Evolutionary conservation across 2,888 invertebrate genomes (phyloP), one percentile per base, ranked within the genome.

Genomic region (Brachyptera putata): DNA sequence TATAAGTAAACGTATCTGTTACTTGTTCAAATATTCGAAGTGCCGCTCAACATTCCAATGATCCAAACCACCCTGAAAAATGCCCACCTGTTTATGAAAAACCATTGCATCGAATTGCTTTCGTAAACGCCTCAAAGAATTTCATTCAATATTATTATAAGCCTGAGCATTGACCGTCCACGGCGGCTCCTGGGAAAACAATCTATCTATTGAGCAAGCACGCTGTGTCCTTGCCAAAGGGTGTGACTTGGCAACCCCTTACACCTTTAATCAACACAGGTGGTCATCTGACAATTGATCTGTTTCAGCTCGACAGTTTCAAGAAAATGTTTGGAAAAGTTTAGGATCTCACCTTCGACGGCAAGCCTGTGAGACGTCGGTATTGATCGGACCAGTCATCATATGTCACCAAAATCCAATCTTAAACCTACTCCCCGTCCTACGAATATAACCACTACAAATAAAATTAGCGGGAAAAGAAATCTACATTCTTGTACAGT

Each of bases 261-360:
- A 21, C 24, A 4, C 9, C 24, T 22, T 59, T n/a, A 13, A 39
- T 24, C 50, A 59, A 59, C 59, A 59, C 59, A 59, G 59, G 53
- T 59, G 59, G 36, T 39, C 21, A 11, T 16, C 2, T 34, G 4
- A 1, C 24, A 13, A 25, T 50, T 50, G 24, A 25, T 30, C 50
- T 50, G 50, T 18, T 30, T 11, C 37, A 39, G 36, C 24, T 37
- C 13, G 46, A 16, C 18, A 16, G 46, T 13, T n/a, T 16, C 46
- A 21, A 16, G 11, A 21, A 46, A 11, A 16, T 13, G 13, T 16
- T 11, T 13, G 18, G 4, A 16, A 13, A 13, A 16, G 18, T 46
- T 46, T 16, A n/a, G 46, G 46, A 46, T 13, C 18, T 13, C 18
- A 16, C 11, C 22, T 21, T 13, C 46, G 18, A 13, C 16, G 46